Base-by-base conservation (phyloP, 1,140 invertebrate genomes). In the Phocides pigmalion region DNA sequence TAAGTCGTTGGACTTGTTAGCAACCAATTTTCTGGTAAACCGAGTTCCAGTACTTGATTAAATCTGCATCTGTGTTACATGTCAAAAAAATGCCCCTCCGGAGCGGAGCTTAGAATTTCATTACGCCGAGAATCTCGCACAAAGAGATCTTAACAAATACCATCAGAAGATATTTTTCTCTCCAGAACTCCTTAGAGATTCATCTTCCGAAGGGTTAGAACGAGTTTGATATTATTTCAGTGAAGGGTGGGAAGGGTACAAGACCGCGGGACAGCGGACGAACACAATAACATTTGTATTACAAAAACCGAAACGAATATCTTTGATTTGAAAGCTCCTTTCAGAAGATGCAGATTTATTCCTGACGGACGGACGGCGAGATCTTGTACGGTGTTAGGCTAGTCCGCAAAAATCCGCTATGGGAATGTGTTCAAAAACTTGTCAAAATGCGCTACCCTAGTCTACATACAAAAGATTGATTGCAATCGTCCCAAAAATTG, bases 291-390 rank as follows among this genome's bases (percentile, higher is more conserved):
- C 41, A 20, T 44, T 46, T 20, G 19, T 59, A 44, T 59, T 59
- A 59, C 56, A 59, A 46, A 59, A 59, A 47, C 56, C 56, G 42
- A 59, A 59, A 47, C 44, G 56, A 59, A 46, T 44, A 59, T 37
- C 41, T 46, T 46, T 59, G 56, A 59, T 59, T 59, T 59, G 42
- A 59, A 46, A 59, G 56, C 56, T 35, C 17, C 44, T 47, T 59
- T 59, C 56, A 59, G 20, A 37, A 46, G 56, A 59, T 59, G 56
- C 44, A 59, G 56, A 59, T 59, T 58, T 58, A 28, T 58, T 58
- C 22, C 22, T 32, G 54, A 44, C 25, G 54, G 54, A 58, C 53
- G 20, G 44, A 56, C 54, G 41, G 12, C 35, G 22, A 22, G 2
- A 3, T 22, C 6, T 22, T 22, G 22, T 2, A 22, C 6, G 2